Conservation (phyloP, 2,113 vertebrate genomes). For the Stigmatopora argus region DNA sequence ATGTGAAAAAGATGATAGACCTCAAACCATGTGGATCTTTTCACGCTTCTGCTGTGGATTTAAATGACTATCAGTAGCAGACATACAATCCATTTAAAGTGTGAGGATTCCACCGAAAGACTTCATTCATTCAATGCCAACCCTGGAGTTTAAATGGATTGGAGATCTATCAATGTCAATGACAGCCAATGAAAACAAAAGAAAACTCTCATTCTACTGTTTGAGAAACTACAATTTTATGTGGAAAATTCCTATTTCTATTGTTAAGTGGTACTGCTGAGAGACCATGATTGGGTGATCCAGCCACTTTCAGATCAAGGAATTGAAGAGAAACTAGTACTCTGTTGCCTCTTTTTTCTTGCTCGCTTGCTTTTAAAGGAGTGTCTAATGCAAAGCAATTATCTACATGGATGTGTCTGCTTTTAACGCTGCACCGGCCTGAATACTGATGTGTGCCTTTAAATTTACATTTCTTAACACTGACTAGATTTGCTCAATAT, state of each 20-base stretch:
- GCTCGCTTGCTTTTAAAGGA: slow-evolving; percentile 36
- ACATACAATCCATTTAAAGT: too few relatives aligned
- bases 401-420: slow-evolving; percentile 43
- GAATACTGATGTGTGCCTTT: slow-evolving; percentile 49
- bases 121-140: too few relatives aligned
- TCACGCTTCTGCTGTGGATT: too few relatives aligned
- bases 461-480: slow-evolving; percentile 50
- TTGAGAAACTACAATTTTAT: neutral
- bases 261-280: slow-evolving; percentile 32
- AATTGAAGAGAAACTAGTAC: slow-evolving; percentile 34
- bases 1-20: too few relatives aligned
- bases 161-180: too few relatives aligned
- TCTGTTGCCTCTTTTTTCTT: slow-evolving; percentile 34
- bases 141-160: too few relatives aligned
- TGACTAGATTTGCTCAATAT: slow-evolving; percentile 39
- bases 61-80: too few relatives aligned
- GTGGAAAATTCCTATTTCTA: slow-evolving; percentile 50
- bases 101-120: too few relatives aligned
- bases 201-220: neutral
- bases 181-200: too few relatives aligned
- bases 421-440: slow-evolving; percentile 40
- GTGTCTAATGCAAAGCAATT: slow-evolving; percentile 50
- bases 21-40: too few relatives aligned
- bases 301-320: slow-evolving; percentile 58
- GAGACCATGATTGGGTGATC: slow-evolving; percentile 34